A percentile compares a stretch with the other conserved stretches of the same genome.
phyloP scores from a whole-genome alignment of 2,888 invertebrate species.

The Torymus tubicola region DNA sequence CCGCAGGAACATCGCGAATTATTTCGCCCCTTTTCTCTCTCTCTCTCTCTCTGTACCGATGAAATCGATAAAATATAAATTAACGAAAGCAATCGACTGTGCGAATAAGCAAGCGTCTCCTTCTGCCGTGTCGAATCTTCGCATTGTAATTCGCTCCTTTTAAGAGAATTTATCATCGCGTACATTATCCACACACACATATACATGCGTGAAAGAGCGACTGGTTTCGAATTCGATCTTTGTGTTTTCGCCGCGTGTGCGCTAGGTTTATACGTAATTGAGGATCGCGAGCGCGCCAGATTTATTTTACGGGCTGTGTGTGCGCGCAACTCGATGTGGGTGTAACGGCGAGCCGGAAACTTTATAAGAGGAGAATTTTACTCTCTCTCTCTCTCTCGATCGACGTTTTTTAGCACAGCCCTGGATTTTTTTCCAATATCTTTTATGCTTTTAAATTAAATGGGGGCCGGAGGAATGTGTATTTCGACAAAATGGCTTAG shows the following conservation, averaged over 20 bases:
- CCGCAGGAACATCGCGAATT: conserved; percentile 4
- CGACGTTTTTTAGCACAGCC: not conserved
- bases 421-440: too few species aligned
- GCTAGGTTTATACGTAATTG: not conserved
- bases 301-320: too few species aligned
- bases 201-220: not conserved
- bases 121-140: conserved; percentile 15
- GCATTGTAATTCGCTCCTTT: conserved; percentile 47
- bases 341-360: not conserved
- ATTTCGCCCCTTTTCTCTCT: conserved; percentile 44
- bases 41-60: conserved; percentile 21
- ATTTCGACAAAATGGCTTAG: too few species aligned
- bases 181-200: not conserved
- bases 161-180: conserved; percentile 40
- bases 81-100: conserved; percentile 41
- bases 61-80: conserved; percentile 43
- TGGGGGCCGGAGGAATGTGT: too few species aligned
- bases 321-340: not conserved
- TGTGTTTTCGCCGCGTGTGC: not conserved
- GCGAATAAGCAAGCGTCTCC: not conserved
- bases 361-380: not conserved
- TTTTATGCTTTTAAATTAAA: too few species aligned
- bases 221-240: conserved; percentile 21
- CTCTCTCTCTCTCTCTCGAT: too few species aligned
- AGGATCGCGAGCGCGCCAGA: too few species aligned